phyloP scores from a whole-genome alignment of 2,888 invertebrate species.

The Drosophila infuscata region DNA sequence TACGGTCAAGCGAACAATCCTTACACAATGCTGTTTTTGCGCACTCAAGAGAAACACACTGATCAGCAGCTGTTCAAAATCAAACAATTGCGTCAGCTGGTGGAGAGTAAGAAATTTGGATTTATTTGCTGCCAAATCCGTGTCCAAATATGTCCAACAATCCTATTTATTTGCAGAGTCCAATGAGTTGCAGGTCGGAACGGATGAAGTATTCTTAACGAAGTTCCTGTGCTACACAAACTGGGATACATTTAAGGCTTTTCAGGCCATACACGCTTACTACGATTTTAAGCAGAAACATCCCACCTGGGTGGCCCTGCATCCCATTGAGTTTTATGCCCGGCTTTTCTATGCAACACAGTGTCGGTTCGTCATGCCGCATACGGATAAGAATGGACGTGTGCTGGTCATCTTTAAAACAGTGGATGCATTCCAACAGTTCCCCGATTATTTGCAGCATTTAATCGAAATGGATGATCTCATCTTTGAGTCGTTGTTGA shows the following conservation, averaged over 20 bases:
- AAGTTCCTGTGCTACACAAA: constrained; percentile 74
- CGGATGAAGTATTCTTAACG: constrained; percentile 77
- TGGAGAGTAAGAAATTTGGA: constrained; percentile 64
- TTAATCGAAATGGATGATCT: constrained; percentile 83
- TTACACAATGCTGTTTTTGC: constrained; percentile 60
- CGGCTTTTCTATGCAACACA: constrained; percentile 74
- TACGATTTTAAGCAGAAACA: constrained; percentile 81
- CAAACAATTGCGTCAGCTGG: constrained; percentile 65
- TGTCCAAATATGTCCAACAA: neutral
- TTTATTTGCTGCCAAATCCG: neutral
- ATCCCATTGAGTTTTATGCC: constrained; percentile 76
- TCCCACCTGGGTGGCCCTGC: constrained; percentile 80
- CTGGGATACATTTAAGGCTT: constrained; percentile 80
- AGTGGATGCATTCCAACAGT: constrained; percentile 82
- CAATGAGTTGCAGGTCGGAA: constrained; percentile 72
- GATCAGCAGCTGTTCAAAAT: constrained; percentile 70
- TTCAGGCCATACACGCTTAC: constrained; percentile 72
- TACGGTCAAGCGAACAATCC: neutral
- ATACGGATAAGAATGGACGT: constrained; percentile 81
- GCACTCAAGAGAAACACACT: constrained; percentile 60
- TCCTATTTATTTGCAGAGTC: constrained; percentile 55
- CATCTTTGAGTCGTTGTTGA: constrained; percentile 80
- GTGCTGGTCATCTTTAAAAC: constrained; percentile 76
- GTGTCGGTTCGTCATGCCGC: constrained; percentile 80
- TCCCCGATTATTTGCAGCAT: constrained; percentile 79